Conservation (phyloP, 2,113 vertebrate species). For the Origma solitaria region DNA sequence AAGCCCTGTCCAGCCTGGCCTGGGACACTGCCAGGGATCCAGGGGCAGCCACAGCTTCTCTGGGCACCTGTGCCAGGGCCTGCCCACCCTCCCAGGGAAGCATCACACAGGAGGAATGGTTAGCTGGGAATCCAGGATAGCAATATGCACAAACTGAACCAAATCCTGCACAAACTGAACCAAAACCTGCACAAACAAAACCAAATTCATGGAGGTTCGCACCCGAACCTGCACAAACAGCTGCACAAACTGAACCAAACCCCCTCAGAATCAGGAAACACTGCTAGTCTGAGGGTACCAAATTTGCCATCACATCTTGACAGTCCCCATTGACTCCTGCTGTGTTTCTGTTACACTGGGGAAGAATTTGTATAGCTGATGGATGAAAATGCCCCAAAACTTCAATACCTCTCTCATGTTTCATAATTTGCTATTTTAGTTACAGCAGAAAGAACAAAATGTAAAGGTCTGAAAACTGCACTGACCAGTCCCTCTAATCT, state of each 20-base stretch:
- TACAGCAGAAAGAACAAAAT: not conserved
- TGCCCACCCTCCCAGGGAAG: rapidly evolving
- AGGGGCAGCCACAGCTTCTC: not conserved
- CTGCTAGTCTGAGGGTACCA: not conserved
- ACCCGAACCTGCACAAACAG: not conserved
- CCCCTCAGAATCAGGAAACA: rapidly evolving
- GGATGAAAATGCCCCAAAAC: not conserved
- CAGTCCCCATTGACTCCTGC: not conserved
- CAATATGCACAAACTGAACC: not conserved
- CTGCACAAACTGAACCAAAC: not conserved
- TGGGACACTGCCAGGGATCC: not conserved
- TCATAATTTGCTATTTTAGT: not conserved
- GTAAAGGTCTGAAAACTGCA: not conserved
- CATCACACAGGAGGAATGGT: not conserved
- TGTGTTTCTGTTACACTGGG: not conserved
- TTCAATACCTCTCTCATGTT: not conserved
- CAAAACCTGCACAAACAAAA: not conserved
- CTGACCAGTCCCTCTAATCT: not conserved
- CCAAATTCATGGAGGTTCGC: no score
- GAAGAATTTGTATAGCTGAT: not conserved
- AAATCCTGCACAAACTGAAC: not conserved
- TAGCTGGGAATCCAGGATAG: not conserved
- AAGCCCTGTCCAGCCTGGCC: not conserved
- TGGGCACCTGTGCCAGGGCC: not conserved
- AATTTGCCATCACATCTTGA: not conserved